Base-by-base conservation (phyloP, 2,797 vertebrate species). In the Pseudocheirus occidentalis region DNA sequence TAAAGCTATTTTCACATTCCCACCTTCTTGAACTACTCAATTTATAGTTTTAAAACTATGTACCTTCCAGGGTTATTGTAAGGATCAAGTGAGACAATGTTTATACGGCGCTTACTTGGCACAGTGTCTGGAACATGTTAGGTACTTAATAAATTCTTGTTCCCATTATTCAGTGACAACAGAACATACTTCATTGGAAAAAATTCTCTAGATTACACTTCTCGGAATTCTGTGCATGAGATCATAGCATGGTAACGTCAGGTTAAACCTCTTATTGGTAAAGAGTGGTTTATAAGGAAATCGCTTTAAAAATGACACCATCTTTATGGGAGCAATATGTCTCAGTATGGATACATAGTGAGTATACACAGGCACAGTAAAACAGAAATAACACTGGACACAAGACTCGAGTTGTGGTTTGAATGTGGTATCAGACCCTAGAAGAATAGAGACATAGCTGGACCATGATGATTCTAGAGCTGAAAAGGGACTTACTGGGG, bases 1-100 rank as follows among this genome's bases (percentile, higher is more conserved):
- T 53, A 92, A 73, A n/a, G 55, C 24, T 93, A 73, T 81, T 95
- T 93, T 95, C 31, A 16, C 53, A 29, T 94, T 10, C 92, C 73
- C 7, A 46, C 7, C 12, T 81, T 46, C 21, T 27, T 81, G 31
- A 46, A 81, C 40, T 46, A 46, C 21, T 11, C 73, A 46, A 46
- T 81, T 46, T 27, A 81, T 81, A 81, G 7, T 46, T 81, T 27
- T 46, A 27, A 46, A 81, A 81, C 40, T 81, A 46, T n/a, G 18
- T 81, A 46, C 2, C 21, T 81, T 40, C 73, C 40, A 12, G 12
- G 40, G n/a, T 81, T 46, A 81, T 24, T 81, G 21, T 81, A 24
- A 46, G 73, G 40, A 6, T 46, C 21, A 81, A 81, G 34, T 81
- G 7, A 81, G 66, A 81, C 46, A 46, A 46, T 81, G 46, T 46